phyloP scores from a whole-genome alignment of 1,140 invertebrate genomes.

The Eumeta japonica region DNA sequence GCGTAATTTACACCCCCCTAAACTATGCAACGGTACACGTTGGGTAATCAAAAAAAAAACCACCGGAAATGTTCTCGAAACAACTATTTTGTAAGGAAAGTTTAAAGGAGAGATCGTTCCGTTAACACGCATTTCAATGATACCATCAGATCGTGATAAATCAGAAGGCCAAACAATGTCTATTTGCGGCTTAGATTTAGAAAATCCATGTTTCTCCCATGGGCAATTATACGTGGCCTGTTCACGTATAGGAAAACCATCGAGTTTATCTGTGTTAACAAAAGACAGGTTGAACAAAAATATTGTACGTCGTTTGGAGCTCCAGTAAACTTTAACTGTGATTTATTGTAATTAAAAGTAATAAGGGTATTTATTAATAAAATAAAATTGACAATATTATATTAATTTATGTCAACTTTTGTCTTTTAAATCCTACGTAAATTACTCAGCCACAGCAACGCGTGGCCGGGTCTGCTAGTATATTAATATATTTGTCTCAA shows the following conservation, averaged over 20 bases:
- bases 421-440: background rate
- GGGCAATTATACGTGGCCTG: no score
- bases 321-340: constrained; percentile 1
- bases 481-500: background rate
- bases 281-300: no score
- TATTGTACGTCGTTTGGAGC: no score
- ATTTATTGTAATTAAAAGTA: background rate
- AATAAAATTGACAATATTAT: constrained; percentile 1
- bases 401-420: background rate
- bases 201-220: no score
- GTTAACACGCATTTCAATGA: constrained; percentile 43
- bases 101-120: constrained; percentile 48
- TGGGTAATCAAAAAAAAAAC: constrained; percentile 37
- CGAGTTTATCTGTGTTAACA: no score
- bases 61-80: constrained; percentile 43
- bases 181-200: no score
- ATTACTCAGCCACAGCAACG: constrained; percentile 1
- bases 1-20: no score
- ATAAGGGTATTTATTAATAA: background rate
- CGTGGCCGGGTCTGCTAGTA: background rate
- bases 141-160: constrained; percentile 50
- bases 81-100: constrained; percentile 39
- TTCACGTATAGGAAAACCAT: no score
- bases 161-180: no score
- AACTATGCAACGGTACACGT: constrained; percentile 50